Conservation (phyloP, 2,113 vertebrate species). For the Solea solea region DNA sequence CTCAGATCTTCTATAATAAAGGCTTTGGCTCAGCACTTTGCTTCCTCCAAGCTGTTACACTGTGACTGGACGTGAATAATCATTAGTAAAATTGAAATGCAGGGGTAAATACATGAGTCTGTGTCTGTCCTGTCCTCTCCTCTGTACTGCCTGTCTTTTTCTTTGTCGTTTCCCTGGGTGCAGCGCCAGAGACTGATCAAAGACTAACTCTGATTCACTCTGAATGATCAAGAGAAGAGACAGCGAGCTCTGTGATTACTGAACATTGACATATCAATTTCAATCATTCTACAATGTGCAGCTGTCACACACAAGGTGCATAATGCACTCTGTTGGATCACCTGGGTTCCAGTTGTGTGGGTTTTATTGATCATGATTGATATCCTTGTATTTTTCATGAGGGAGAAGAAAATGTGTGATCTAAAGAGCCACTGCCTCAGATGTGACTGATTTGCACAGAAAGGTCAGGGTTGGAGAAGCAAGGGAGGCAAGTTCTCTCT, state of each 20-base stretch:
- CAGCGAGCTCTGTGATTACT: slow-evolving; percentile 70
- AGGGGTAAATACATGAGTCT: slow-evolving; percentile 69
- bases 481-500: slow-evolving; percentile 2
- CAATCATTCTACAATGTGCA: slow-evolving; percentile 59
- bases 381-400: slow-evolving; percentile 69
- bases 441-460: slow-evolving; percentile 51
- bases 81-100: slow-evolving; percentile 75
- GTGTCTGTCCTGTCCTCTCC: slow-evolving; percentile 62
- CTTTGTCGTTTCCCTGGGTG: slow-evolving; percentile 59
- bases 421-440: slow-evolving; percentile 56
- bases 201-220: slow-evolving; percentile 69
- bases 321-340: slow-evolving; percentile 62
- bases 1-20: slow-evolving; percentile 76
- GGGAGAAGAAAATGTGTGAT: slow-evolving; percentile 52
- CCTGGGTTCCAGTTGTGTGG: slow-evolving; percentile 34
- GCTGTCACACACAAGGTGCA: slow-evolving; percentile 58
- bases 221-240: slow-evolving; percentile 74
- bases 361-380: slow-evolving; percentile 63
- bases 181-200: slow-evolving; percentile 72
- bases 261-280: slow-evolving; percentile 73
- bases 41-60: slow-evolving; percentile 69
- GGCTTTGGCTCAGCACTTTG: slow-evolving; percentile 65
- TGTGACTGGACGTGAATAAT: slow-evolving; percentile 76
- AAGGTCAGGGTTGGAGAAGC: slow-evolving; percentile 31
- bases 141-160: slow-evolving; percentile 63